Evolutionary conservation across 92 coral and sea anemone species (phyloP).

Genomic region (Siderastrea radians): DNA sequence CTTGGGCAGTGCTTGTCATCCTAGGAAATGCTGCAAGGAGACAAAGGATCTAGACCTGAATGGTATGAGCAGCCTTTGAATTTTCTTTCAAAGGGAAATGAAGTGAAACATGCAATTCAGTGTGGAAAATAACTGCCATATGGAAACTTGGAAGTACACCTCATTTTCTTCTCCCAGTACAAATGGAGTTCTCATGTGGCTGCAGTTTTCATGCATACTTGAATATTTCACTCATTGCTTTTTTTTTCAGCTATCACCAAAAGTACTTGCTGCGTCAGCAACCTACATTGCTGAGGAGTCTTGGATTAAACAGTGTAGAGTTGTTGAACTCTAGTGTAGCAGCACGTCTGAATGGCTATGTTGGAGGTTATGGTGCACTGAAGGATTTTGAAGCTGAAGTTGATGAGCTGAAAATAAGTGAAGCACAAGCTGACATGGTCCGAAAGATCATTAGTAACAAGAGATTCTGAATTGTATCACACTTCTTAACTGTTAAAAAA

Average conservation of each 20-base stretch:
- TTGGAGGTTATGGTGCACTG: constrained; percentile 77
- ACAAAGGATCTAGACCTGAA: no score
- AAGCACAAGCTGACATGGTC: constrained; percentile 77
- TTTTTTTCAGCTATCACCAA: constrained; percentile 88
- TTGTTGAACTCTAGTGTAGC: constrained; percentile 85
- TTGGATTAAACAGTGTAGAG: constrained; percentile 81
- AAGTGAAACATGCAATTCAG: no score
- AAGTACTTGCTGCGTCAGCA: constrained; percentile 85
- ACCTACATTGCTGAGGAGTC: constrained; percentile 68
- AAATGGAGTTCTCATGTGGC: no score
- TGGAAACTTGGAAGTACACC: no score
- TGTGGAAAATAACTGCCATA: no score
- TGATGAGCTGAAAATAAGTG: constrained; percentile 68
- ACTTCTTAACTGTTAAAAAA: no score
- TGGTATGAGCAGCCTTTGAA: no score
- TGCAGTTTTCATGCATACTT: neutral
- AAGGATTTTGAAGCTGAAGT: constrained; percentile 78
- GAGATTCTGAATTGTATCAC: constrained; percentile 3
- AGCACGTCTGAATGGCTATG: constrained; percentile 90
- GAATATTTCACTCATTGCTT: neutral
- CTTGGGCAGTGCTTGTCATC: no score
- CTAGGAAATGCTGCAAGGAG: no score
- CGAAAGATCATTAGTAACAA: constrained; percentile 58
- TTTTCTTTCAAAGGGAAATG: no score
- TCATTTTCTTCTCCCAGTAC: no score